Base-by-base conservation (phyloP, 2,797 vertebrate species). In the Hafferia zeledoni region DNA sequence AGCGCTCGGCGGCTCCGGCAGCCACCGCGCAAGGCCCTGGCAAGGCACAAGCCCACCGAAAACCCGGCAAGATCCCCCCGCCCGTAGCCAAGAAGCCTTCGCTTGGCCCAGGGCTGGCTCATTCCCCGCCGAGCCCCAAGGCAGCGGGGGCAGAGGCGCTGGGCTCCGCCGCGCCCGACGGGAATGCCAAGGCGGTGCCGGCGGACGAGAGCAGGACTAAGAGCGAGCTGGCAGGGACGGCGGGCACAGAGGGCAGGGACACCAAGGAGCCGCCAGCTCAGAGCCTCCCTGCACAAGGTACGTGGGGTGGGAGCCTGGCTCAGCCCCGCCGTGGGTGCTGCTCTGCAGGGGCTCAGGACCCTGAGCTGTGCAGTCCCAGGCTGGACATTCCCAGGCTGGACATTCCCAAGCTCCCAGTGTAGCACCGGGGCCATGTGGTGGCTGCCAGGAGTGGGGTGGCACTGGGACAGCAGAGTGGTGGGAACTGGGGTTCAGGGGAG, bases 31-130 rank as follows among this genome's bases (percentile, higher is more conserved):
- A 87, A 68, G 85, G 83, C n/a, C 6, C 87, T 0, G 50, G 50
- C 6, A 97, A 96, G 55, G 59, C 74, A 3, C 98, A 98, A 79
- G 10, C 80, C 9, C 93, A 93, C 49, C 98, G 97, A 79, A 98
- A 98, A 79, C 96, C 94, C 8, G 63, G 94, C 61, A 99, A 99
- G 97, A 97, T 99, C 39, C 99, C 99, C 15, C 99, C 99, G 27
- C 99, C 99, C 0, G 98, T 99, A 44, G 99, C 99, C 95, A 99
- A 98, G 93, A 99, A 99, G 97, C 99, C 99, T 39, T 97, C 94
- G 1, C 94, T 96, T 6, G 95, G 93, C 37, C 74, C n/a, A 1
- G 97, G 86, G 56, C 89, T 9, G 11, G 74, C 31, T 70, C 98
- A 53, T 50, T 87, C 83, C 1, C 89, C 52, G 2, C 64, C 80